Evolutionary conservation across 2,113 vertebrate genomes (phyloP).

Genomic region (Octodon degus): DNA sequence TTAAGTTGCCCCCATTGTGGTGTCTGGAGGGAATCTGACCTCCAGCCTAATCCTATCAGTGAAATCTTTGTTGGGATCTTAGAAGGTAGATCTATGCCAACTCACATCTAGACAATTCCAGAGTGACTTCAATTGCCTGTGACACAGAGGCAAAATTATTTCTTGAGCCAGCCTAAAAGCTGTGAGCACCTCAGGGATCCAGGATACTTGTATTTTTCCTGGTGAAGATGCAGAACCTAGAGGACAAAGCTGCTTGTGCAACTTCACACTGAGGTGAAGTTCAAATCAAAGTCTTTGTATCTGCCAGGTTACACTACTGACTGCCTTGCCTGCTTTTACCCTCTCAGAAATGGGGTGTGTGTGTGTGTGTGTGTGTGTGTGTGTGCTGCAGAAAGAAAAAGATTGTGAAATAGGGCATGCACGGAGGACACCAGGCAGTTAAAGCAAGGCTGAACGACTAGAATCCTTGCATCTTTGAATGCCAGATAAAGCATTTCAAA

Average conservation of each 20-base stretch:
- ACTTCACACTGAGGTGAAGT: not conserved
- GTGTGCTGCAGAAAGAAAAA: not conserved
- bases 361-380: not conserved
- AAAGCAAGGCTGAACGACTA: not conserved
- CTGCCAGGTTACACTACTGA: not conserved
- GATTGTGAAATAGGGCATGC: not conserved
- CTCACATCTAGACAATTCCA: conserved; percentile 68
- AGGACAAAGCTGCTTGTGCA: not conserved
- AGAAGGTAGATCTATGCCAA: conserved; percentile 26
- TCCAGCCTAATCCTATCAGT: not conserved
- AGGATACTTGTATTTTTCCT: not conserved
- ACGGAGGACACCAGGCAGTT: not conserved
- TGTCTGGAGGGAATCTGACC: not conserved
- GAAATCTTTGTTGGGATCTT: conserved; percentile 9
- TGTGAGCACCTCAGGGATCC: not conserved
- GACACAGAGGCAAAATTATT: not conserved
- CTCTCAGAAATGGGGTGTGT: conserved; percentile 15
- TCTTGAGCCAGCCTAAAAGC: conserved; percentile 55
- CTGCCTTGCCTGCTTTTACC: not conserved
- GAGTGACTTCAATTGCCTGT: conserved; percentile 66
- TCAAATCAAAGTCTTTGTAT: not conserved
- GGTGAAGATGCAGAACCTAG: not conserved
- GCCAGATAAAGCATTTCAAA: not conserved
- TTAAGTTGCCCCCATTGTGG: not conserved
- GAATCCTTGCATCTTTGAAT: conserved; percentile 20